A percentile compares a stretch with the other conserved stretches of the same genome.
phyloP scores from a whole-genome alignment of 2,888 invertebrate genomes.

The Hybos culiciformis region DNA sequence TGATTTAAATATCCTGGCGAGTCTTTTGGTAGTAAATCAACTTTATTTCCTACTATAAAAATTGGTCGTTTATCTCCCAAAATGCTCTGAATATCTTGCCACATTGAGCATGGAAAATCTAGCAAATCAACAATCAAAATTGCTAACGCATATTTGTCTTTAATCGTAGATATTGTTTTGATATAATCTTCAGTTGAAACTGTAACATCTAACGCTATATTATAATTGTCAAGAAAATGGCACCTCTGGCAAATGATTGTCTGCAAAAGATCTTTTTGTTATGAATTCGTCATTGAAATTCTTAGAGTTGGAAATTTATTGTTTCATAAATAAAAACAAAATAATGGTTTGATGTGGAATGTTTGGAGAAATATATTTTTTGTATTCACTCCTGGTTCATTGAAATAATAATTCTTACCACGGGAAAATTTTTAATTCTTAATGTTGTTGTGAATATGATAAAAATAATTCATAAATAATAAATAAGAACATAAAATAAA shows the following conservation, averaged over 20 bases:
- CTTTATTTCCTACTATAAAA: constrained; percentile 86
- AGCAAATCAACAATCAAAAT: constrained; percentile 77
- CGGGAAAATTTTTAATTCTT: too few relatives aligned
- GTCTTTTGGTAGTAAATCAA: constrained; percentile 80
- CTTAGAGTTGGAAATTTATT: too few relatives aligned
- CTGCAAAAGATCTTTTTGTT: too few relatives aligned
- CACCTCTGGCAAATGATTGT: constrained; percentile 75
- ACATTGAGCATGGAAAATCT: constrained; percentile 87
- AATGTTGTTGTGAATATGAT: too few relatives aligned
- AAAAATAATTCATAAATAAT: too few relatives aligned
- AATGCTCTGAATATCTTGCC: constrained; percentile 65
- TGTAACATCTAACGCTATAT: constrained; percentile 71
- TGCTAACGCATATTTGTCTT: constrained; percentile 51
- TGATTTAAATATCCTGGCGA: constrained; percentile 54
- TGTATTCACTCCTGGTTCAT: too few relatives aligned
- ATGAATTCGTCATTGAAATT: too few relatives aligned
- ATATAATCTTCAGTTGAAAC: constrained; percentile 68
- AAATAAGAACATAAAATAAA: too few relatives aligned
- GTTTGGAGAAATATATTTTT: too few relatives aligned
- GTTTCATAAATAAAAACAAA: too few relatives aligned
- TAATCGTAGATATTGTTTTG: constrained; percentile 54
- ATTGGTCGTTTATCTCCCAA: constrained; percentile 53
- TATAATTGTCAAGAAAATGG: constrained; percentile 68
- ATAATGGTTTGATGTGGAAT: too few relatives aligned
- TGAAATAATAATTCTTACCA: too few relatives aligned